Conservation (phyloP, 2,888 invertebrate species). For the Tenodera sinensis region DNA sequence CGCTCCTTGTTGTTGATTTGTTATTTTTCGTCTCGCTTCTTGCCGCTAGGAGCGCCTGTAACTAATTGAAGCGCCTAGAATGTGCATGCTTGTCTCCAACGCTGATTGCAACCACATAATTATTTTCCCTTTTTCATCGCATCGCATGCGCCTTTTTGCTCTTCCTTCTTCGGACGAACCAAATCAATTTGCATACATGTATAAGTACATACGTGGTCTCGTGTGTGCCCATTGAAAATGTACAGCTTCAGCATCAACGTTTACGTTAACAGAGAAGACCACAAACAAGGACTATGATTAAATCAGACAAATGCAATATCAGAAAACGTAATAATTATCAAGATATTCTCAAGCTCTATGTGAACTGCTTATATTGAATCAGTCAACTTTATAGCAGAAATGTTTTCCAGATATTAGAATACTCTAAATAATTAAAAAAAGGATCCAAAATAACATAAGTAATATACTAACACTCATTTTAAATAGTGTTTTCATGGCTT, state of each 20-base stretch:
- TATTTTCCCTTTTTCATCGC: not conserved
- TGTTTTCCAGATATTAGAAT: no score
- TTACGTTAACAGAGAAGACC: not conserved
- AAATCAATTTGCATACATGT: not conserved
- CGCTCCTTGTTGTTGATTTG: not conserved
- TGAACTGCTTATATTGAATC: no score
- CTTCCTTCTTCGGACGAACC: not conserved
- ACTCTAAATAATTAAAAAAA: no score
- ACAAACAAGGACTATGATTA: no score
- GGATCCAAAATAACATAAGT: no score
- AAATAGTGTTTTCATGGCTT: no score
- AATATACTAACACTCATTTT: no score
- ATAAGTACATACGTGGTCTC: not conserved
- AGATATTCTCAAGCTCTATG: no score
- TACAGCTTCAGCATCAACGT: not conserved
- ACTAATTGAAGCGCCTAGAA: constrained; percentile 3
- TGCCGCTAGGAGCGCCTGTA: not conserved
- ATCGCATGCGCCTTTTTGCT: not conserved
- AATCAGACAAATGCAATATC: no score
- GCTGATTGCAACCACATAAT: constrained; percentile 6
- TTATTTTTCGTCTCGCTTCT: not conserved
- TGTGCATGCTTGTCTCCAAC: not conserved
- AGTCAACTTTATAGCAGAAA: no score
- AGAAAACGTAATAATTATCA: no score
- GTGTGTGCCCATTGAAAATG: not conserved